phyloP scores from a whole-genome alignment of 53 echinoderm and acorn worm species.

The Holothuria scabra region DNA sequence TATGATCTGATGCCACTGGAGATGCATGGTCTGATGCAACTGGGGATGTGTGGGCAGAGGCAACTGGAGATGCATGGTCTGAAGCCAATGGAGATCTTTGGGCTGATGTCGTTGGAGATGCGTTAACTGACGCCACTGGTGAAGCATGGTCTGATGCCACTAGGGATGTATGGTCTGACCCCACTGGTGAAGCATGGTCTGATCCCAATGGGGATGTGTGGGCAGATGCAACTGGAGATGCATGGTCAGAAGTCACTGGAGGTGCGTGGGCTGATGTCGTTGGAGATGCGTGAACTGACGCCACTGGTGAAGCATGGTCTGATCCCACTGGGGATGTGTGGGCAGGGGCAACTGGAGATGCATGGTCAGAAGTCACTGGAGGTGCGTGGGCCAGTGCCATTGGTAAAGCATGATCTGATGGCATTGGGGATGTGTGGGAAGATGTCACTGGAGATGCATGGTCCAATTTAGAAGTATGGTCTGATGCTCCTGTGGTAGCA shows the following conservation, averaged over 20 bases:
- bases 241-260: neutral
- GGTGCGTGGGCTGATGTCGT: neutral
- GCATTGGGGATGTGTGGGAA: neutral
- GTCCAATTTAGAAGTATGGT: neutral
- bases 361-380: neutral
- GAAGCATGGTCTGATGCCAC: neutral
- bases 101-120: neutral
- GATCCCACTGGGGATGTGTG: constrained; percentile 12
- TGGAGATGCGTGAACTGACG: constrained; percentile 13
- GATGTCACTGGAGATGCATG: neutral
- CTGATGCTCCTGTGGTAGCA: too few species aligned
- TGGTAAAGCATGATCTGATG: neutral
- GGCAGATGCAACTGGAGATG: constrained; percentile 6
- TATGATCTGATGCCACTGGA: neutral
- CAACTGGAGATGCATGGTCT: neutral
- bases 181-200: neutral
- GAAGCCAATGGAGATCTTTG: neutral
- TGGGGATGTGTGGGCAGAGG: neutral
- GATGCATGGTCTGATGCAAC: neutral
- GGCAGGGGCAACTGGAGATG: neutral
- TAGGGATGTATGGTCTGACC: neutral
- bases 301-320: neutral
- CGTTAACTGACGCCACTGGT: neutral
- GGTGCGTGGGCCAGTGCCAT: neutral
- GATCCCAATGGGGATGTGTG: neutral